Percentiles rank a stretch among this genome's conserved stretches.
phyloP scores from a whole-genome alignment of 2,113 vertebrate species.

The Alectura lathami region DNA sequence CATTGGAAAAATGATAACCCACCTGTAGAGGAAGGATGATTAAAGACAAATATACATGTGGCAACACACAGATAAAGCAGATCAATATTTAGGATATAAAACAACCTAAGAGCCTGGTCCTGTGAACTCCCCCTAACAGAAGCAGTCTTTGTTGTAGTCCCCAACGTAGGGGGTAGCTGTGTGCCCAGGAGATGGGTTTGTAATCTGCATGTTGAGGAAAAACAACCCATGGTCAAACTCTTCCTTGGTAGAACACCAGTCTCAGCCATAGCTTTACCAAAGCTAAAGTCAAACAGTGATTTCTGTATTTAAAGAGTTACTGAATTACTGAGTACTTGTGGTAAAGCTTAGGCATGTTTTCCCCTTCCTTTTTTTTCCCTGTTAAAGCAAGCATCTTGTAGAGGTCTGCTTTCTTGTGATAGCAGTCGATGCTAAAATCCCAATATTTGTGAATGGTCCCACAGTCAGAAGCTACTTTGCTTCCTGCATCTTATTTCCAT shows the following conservation, averaged over 20 bases:
- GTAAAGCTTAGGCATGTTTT: background rate
- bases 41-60: constrained; percentile 30
- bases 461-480: background rate
- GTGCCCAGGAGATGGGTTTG: background rate
- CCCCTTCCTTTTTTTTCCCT: background rate
- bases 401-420: background rate
- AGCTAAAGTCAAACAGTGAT: background rate
- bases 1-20: constrained; percentile 57
- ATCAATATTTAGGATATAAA: constrained; percentile 46
- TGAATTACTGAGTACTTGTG: background rate
- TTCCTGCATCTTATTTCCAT: background rate
- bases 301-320: background rate
- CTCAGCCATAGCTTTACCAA: background rate
- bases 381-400: background rate
- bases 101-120: background rate
- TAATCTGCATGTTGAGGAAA: background rate
- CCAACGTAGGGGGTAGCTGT: background rate
- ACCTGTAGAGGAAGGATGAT: constrained; percentile 53
- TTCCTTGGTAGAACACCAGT: background rate
- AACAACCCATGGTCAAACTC: background rate
- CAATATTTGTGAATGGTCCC: background rate
- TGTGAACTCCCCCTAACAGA: background rate
- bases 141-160: background rate
- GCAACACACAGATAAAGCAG: constrained; percentile 4
- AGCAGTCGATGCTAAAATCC: background rate